These are phyloP conservation scores for Caradrina kadenii DNA, from an alignment of 2,888 invertebrate species.

Conservation along the genomic window DNA sequence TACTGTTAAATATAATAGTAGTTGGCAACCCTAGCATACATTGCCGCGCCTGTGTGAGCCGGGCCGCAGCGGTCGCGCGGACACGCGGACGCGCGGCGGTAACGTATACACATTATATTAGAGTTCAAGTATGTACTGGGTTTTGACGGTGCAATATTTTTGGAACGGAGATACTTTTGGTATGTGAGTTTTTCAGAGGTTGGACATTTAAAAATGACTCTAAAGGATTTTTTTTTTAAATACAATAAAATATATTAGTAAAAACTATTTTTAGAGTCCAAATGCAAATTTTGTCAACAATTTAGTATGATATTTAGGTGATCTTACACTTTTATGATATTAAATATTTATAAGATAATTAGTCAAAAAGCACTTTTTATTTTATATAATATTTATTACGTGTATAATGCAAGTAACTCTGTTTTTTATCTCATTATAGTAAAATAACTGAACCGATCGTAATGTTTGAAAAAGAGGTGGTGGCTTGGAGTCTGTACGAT, in stretches of 20 bases:
- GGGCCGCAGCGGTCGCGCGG: slow-evolving; percentile 18
- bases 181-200: too few relatives aligned
- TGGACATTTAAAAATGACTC: too few relatives aligned
- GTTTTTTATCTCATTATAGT: neutral
- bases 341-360: too few relatives aligned
- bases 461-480: neutral
- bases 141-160: neutral
- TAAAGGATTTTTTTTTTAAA: too few relatives aligned
- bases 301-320: too few relatives aligned
- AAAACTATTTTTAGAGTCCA: too few relatives aligned
- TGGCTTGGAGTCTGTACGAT: neutral
- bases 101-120: slow-evolving; percentile 8
- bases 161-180: neutral
- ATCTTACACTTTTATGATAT: too few relatives aligned
- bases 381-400: too few relatives aligned
- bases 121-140: neutral
- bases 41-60: slow-evolving; percentile 9
- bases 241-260: too few relatives aligned
- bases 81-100: slow-evolving; percentile 1
- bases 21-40: slow-evolving; percentile 13
- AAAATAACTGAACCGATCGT: neutral
- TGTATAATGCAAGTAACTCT: too few relatives aligned
- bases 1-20: neutral
- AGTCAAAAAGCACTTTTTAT: too few relatives aligned
- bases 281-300: too few relatives aligned